Base-by-base conservation (phyloP, 2,113 vertebrate species). In the Diphyllodes magnificus region DNA sequence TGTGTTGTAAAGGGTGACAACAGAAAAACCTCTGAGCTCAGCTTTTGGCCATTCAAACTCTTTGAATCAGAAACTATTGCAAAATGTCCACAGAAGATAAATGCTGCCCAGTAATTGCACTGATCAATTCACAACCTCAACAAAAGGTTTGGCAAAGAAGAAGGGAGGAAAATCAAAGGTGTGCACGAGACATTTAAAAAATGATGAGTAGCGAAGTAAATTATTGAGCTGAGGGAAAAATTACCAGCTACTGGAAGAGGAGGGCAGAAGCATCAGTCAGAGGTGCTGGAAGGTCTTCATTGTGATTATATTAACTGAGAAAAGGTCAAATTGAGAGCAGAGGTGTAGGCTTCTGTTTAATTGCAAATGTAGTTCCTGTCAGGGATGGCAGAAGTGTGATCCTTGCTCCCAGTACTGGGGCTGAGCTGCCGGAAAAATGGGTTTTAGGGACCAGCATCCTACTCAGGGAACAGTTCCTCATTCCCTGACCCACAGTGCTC, bases 191-290 rank as follows among this genome's bases (percentile, higher is more conserved):
- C 21, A 18, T 77, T 96, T 69, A 66, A 85, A 86, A 95, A 95
- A 89, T 94, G 59, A 82, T 88, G 57, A 91, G 65, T 93, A 96
- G 95, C 0, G 1, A 90, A 60, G 88, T 70, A 35, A 82, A 92
- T 83, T 90, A 95, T 89, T 77, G 83, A 95, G 73, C 86, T 86
- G 59, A 91, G 61, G 76, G 37, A 83, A 93, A 92, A 95, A 94
- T 89, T 65, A 82, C 63, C 66, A 90, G 50, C 15, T 15, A 51
- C 63, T 88, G 76, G 75, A 89, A 87, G 33, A 79, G 8, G 59
- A 90, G 54, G 81, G 77, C 70, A 85, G 77, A 11, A 80, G 18
- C 56, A 84, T 96, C 92, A 92, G 49, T 95, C 64, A 90, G 73
- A 64, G 54, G 49, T 83, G 66, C 79, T 93, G 82, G 71, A 83